phyloP scores from a whole-genome alignment of 1,140 invertebrate species.

The Drosophila trapezifrons region DNA sequence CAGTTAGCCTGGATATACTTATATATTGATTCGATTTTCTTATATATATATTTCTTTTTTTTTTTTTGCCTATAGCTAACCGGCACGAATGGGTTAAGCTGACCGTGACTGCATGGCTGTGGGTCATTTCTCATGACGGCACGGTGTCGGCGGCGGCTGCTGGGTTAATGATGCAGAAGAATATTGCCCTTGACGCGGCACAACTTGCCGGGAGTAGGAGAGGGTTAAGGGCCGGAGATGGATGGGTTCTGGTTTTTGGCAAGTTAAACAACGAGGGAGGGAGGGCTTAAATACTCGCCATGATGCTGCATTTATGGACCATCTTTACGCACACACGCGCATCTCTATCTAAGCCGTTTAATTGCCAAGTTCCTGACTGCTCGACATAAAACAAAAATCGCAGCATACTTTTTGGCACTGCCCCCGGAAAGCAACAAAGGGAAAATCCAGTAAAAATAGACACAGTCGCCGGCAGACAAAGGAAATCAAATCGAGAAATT shows the following conservation, averaged over 20 bases:
- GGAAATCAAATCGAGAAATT: no score
- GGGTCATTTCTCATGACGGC: constrained; percentile 28
- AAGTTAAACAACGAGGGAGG: no score
- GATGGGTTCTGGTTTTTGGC: constrained; percentile 13
- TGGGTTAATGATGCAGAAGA: constrained; percentile 73
- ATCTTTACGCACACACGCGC: not conserved
- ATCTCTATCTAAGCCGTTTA: constrained; percentile 4
- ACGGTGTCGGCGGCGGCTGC: constrained; percentile 1
- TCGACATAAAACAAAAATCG: constrained; percentile 27
- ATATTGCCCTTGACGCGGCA: constrained; percentile 62
- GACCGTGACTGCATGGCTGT: constrained; percentile 34
- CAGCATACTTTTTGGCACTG: constrained; percentile 8
- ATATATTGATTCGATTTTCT: constrained; percentile 34
- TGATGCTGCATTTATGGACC: constrained; percentile 58
- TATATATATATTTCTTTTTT: not conserved
- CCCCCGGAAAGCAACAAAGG: not conserved
- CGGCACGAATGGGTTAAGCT: constrained; percentile 27
- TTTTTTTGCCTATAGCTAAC: not conserved
- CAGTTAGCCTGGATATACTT: not conserved
- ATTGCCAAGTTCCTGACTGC: constrained; percentile 35
- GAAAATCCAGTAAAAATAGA: not conserved
- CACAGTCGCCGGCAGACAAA: not conserved
- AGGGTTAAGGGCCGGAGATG: constrained; percentile 36
- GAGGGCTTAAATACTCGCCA: constrained; percentile 41
- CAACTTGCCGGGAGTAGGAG: not conserved